A percentile compares a stretch with the other conserved stretches of the same genome.
Evolutionary conservation across 2,888 invertebrate genomes (phyloP).

Genomic region (Diarsia brunnea): DNA sequence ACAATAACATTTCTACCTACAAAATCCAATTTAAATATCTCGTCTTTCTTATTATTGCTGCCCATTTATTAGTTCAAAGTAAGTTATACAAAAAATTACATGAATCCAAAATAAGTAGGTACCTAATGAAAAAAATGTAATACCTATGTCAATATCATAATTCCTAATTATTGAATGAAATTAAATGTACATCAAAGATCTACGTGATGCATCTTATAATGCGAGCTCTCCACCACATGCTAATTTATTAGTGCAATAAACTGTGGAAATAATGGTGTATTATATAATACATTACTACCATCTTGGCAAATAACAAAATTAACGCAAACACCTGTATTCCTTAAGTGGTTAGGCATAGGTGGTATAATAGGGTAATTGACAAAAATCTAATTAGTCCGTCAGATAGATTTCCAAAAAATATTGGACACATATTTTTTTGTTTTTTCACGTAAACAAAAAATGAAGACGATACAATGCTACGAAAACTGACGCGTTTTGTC

Average conservation of each 20-base stretch:
- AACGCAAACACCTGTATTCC: background rate
- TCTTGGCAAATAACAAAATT: background rate
- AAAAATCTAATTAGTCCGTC: no score
- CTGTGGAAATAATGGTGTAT: background rate
- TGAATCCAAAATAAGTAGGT: no score
- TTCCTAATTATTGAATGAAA: background rate
- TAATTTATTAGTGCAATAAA: no score
- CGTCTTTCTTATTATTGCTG: background rate
- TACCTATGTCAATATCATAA: background rate
- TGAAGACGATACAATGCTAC: no score
- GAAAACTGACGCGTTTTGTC: no score
- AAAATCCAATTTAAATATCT: background rate
- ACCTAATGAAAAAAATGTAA: background rate
- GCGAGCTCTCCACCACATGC: background rate
- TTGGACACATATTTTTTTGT: no score
- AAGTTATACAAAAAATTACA: background rate
- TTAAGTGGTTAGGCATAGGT: background rate
- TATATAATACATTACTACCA: background rate
- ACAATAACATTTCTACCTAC: background rate
- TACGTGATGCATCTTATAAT: background rate
- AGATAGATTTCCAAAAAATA: no score
- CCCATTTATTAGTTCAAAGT: background rate
- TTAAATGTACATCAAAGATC: background rate
- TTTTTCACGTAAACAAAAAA: no score
- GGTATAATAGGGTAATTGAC: background rate